These are phyloP conservation scores for Macrotrachela quadricornifera DNA, from an alignment of 1,140 invertebrate genomes.

Conservation along the genomic window DNA sequence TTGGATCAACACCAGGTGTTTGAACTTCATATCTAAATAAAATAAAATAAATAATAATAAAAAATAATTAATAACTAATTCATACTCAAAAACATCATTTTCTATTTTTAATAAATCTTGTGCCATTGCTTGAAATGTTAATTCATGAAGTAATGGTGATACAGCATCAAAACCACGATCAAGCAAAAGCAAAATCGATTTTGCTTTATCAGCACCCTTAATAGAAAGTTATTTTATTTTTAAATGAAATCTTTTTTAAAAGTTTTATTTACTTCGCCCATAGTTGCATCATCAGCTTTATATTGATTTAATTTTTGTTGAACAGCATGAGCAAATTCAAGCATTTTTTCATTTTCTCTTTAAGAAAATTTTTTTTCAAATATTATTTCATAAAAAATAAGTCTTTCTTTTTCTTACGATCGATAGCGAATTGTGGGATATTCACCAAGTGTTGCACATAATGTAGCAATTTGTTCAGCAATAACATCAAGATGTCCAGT, in stretches of 20 bases:
- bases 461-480: conserved; percentile 92
- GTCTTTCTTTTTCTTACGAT: conserved; percentile 36
- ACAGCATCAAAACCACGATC: conserved; percentile 96
- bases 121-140: conserved; percentile 96
- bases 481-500: conserved; percentile 38
- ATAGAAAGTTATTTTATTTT: conserved; percentile 2
- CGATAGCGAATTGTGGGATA: conserved; percentile 89
- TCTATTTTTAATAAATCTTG: conserved; percentile 92
- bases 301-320: conserved; percentile 96
- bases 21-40: conserved; percentile 43
- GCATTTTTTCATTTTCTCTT: conserved; percentile 80
- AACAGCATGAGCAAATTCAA: conserved; percentile 82
- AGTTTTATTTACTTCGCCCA: conserved; percentile 57
- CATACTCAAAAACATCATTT: conserved; percentile 96
- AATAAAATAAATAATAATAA: conserved; percentile 12
- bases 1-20: conserved; percentile 4
- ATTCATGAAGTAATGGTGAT: conserved; percentile 81
- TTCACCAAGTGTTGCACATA: conserved; percentile 95
- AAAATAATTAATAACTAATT: no score
- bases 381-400: neutral
- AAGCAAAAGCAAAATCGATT: conserved; percentile 80
- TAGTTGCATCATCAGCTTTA: conserved; percentile 98
- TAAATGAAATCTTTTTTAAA: no score
- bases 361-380: no score
- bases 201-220: conserved; percentile 48